These are phyloP conservation scores for Nestor notabilis DNA, from an alignment of 2,113 vertebrate species.

Conservation along the genomic window DNA sequence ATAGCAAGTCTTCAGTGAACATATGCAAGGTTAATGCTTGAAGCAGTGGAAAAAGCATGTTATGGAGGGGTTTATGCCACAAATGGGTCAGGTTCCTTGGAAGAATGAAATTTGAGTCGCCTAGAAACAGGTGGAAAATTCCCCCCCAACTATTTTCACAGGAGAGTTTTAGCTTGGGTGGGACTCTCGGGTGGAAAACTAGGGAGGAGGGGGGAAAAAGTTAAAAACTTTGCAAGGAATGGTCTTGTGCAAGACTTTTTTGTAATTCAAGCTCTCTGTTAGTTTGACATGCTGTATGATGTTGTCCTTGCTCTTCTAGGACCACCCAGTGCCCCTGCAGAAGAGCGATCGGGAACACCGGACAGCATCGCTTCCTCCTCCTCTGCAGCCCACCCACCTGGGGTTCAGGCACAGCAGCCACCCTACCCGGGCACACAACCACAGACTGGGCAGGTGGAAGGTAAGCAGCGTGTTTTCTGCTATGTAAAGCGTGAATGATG, in stretches of 20 bases:
- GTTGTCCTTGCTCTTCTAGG: constrained; percentile 63
- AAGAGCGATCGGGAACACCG: constrained; percentile 93
- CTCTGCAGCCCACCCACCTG: constrained; percentile 88
- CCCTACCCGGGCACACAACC: constrained; percentile 86
- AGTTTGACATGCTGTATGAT: neutral
- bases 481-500: neutral
- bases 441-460: constrained; percentile 89
- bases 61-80: neutral
- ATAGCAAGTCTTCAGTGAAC: neutral
- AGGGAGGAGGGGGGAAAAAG: neutral
- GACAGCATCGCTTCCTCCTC: constrained; percentile 96
- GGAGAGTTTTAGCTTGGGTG: neutral
- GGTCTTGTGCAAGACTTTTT: neutral
- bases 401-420: constrained; percentile 83
- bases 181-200: neutral
- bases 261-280: neutral
- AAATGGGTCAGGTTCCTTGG: neutral
- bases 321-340: constrained; percentile 80
- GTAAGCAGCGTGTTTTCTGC: constrained; percentile 62
- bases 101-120: neutral
- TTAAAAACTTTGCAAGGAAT: neutral
- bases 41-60: neutral
- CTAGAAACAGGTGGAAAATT: neutral
- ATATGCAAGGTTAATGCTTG: neutral
- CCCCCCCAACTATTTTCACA: neutral